A percentile compares a stretch with the other conserved stretches of the same genome.
These are phyloP conservation scores for Phalloptychus januarius DNA, from an alignment of 2,797 vertebrate genomes.

Conservation along the genomic window DNA sequence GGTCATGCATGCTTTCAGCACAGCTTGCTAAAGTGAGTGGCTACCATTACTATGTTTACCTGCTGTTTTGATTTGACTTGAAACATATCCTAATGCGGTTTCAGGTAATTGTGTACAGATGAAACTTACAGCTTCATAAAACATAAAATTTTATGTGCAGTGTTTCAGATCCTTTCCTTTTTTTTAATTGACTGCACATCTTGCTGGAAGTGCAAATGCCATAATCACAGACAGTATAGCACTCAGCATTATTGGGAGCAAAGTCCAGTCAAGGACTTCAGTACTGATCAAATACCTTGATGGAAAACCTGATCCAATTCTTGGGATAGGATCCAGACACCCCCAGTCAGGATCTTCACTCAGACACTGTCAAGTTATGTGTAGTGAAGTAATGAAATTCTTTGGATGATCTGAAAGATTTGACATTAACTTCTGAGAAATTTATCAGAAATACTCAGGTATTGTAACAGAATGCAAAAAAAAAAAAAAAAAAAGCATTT, in stretches of 20 bases:
- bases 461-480: conserved; percentile 42
- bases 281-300: not conserved
- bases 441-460: conserved; percentile 60
- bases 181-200: not conserved
- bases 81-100: not conserved
- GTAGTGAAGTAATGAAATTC: conserved; percentile 16
- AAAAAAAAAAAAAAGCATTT: not conserved
- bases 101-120: not conserved
- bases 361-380: conserved; percentile 16
- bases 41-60: not conserved
- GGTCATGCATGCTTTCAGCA: not conserved
- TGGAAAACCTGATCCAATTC: not conserved
- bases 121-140: conserved; percentile 1
- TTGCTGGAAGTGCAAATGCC: not conserved
- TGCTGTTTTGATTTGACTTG: not conserved
- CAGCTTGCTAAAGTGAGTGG: not conserved
- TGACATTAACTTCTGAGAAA: conserved; percentile 8
- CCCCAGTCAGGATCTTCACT: conserved; percentile 16
- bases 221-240: not conserved
- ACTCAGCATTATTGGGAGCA: not conserved
- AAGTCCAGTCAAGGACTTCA: not conserved
- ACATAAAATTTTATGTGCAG: not conserved
- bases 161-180: not conserved
- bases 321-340: not conserved
- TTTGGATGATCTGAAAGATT: conserved; percentile 18